These are phyloP conservation scores for Syrrhaptes paradoxus DNA, from an alignment of 2,113 vertebrate species.

Conservation along the genomic window DNA sequence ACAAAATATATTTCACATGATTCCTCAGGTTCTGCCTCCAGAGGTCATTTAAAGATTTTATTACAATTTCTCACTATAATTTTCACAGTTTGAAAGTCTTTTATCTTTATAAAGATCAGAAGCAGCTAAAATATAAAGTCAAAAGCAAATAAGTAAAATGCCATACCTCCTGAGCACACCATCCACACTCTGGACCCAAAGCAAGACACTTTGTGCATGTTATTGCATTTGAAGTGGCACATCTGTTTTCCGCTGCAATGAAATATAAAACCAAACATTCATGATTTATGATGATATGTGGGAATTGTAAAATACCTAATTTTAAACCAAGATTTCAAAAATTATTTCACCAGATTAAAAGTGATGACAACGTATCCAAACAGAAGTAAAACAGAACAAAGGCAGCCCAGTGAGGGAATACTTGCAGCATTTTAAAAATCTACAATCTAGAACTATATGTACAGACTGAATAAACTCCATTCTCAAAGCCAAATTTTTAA, in stretches of 20 bases:
- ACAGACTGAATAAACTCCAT: background rate
- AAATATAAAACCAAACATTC: slow-evolving; percentile 55
- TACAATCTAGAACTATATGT: background rate
- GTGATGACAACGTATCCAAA: slow-evolving; percentile 6
- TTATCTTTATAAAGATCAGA: slow-evolving; percentile 6
- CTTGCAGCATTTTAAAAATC: background rate
- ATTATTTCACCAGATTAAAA: slow-evolving; percentile 35
- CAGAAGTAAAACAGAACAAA: slow-evolving; percentile 5
- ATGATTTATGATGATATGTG: slow-evolving; percentile 2
- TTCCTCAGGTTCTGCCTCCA: slow-evolving; percentile 54
- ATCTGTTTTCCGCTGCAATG: slow-evolving; percentile 85
- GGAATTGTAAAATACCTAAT: slow-evolving; percentile 43
- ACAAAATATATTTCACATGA: slow-evolving; percentile 35
- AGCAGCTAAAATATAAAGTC: background rate
- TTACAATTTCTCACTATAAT: slow-evolving; percentile 7
- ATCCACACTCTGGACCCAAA: slow-evolving; percentile 91
- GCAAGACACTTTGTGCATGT: slow-evolving; percentile 88
- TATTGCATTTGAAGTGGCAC: slow-evolving; percentile 78
- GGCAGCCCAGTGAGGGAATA: background rate
- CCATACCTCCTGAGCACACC: slow-evolving; percentile 95
- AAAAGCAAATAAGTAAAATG: slow-evolving; percentile 3
- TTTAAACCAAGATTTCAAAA: slow-evolving; percentile 44
- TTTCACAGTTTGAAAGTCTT: slow-evolving; percentile 9
- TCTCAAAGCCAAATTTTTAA: background rate
- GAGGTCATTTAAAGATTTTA: slow-evolving; percentile 37